Conservation (phyloP, 1,140 invertebrate species). For the Bombus ignitus region DNA sequence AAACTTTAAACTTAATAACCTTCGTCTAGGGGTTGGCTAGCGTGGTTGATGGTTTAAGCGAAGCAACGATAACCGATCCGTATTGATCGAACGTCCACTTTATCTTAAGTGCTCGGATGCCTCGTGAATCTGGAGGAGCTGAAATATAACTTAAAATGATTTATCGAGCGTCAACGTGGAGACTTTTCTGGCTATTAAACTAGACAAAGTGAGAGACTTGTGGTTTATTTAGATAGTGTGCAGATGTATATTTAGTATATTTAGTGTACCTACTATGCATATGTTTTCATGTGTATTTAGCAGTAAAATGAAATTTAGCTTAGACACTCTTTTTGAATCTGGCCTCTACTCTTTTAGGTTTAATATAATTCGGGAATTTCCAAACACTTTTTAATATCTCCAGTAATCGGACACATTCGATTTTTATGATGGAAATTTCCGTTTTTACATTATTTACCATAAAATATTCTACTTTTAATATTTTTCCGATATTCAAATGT, state of each 20-base stretch:
- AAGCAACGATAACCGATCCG: neutral
- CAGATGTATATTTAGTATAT: neutral
- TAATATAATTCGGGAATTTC: neutral
- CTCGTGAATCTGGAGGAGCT: neutral
- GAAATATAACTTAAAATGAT: conserved; percentile 2
- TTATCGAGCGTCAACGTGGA: neutral
- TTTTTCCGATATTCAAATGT: neutral
- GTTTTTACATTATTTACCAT: neutral
- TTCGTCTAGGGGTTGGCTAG: neutral
- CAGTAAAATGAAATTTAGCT: neutral
- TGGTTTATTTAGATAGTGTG: no score
- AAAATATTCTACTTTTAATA: neutral
- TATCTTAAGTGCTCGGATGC: neutral
- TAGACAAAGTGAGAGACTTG: no score
- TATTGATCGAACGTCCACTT: neutral
- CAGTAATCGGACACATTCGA: neutral
- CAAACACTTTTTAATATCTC: neutral
- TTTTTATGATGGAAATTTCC: neutral
- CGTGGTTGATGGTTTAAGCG: neutral
- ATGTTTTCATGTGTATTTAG: no score
- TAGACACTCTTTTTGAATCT: no score
- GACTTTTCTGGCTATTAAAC: neutral
- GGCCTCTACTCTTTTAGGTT: no score
- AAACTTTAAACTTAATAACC: neutral
- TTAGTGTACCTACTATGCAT: no score